Base-by-base conservation (phyloP, 2,888 invertebrate species). In the Rutpela maculata region DNA sequence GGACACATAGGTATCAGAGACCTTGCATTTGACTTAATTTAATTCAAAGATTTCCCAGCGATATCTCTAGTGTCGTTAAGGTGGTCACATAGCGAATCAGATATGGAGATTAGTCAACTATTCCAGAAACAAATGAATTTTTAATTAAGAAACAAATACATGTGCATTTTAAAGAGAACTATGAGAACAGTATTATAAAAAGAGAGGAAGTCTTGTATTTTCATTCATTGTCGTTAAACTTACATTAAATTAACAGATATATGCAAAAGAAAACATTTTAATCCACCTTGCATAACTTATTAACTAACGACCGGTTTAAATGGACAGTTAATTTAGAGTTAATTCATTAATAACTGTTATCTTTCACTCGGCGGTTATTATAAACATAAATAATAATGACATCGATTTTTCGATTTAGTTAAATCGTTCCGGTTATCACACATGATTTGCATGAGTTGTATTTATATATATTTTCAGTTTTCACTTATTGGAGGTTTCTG, bases 41-140 rank as follows among this genome's bases (percentile, higher is more conserved):
- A 85, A 88, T 86, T 87, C 85, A 83, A 83, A 86, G 87, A 87
- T 87, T 87, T 87, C 87, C 86, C 87, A 87, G 82, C 86, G 88
- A 88, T 88, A 86, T 84, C 84, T 83, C 83, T 84, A 85, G 84
- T 88, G 88, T 88, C 88, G 87, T 88, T 88, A 88, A 87, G 86
- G 84, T 86, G 86, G 85, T 85, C 88, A 88, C 87, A 85, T 85
- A 88, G 86, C 88, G 87, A 86, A 87, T 87, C 88, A 86, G 85
- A 87, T 87, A 88, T 87, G 87, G 86, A 88, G 85, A 88, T 88
- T 86, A 87, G 87, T 87, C 86, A 87, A 87, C 87, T 86, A 85
- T 84, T 86, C 85, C 84, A 85, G 84, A 86, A 84, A 87, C 84
- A 85, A 85, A 86, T 86, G 86, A 87, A 87, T 86, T 86, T 86